Evolutionary conservation across 2,888 invertebrate genomes (phyloP).

Genomic region (Cerceris ruficornis): DNA sequence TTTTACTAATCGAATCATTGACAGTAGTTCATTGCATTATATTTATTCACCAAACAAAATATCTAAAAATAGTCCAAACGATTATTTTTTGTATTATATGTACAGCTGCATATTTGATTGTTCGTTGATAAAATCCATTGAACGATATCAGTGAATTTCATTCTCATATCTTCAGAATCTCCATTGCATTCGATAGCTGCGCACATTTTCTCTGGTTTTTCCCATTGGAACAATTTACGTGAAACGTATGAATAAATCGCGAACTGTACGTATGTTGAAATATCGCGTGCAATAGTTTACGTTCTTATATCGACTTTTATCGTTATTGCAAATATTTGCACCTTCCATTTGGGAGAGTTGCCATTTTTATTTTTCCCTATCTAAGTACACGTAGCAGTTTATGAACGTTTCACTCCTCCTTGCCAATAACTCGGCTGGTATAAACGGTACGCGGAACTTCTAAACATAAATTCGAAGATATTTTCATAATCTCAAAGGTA

Average conservation of each 20-base stretch:
- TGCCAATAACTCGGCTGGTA: not conserved
- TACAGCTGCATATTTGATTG: too few relatives aligned
- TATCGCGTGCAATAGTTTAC: constrained; percentile 8
- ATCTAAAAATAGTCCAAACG: too few relatives aligned
- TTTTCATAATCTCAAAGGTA: constrained; percentile 12
- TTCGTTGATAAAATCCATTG: too few relatives aligned
- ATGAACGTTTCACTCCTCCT: not conserved
- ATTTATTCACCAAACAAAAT: too few relatives aligned
- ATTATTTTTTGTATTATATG: too few relatives aligned
- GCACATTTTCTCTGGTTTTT: not conserved
- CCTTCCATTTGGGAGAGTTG: not conserved
- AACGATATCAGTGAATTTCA: too few relatives aligned
- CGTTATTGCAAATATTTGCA: not conserved
- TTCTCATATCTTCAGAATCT: not conserved
- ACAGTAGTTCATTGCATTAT: too few relatives aligned
- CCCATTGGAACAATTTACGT: not conserved
- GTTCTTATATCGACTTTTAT: not conserved
- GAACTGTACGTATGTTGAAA: not conserved
- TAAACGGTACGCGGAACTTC: not conserved
- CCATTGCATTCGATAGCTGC: not conserved
- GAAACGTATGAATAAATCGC: constrained; percentile 4
- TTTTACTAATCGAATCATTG: too few relatives aligned
- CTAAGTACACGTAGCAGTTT: not conserved
- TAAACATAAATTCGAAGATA: constrained; percentile 14
- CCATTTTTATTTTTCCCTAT: not conserved